A percentile compares a stretch with the other conserved stretches of the same genome.
Evolutionary conservation across 2,888 invertebrate genomes (phyloP).

Genomic region (Aspidiotus rigidus): DNA sequence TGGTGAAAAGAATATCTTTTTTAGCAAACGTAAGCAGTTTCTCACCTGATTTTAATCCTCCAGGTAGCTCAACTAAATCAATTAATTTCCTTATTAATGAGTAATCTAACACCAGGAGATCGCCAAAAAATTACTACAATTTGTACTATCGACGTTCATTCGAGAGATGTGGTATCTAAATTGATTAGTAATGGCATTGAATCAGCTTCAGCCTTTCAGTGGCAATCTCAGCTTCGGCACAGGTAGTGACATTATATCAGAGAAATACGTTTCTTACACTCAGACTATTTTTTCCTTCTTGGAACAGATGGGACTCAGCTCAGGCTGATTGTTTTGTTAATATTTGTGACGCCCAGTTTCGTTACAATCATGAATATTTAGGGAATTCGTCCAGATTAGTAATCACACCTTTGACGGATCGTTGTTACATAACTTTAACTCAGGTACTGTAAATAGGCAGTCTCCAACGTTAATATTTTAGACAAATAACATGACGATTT

Average conservation of each 20-base stretch:
- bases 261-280: too few relatives aligned
- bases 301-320: conserved; percentile 65
- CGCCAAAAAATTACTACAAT: conserved; percentile 95
- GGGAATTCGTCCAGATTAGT: conserved; percentile 89
- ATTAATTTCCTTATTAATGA: conserved; percentile 71
- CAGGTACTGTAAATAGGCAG: conserved; percentile 49
- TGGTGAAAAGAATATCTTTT: too few relatives aligned
- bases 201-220: conserved; percentile 67
- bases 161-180: conserved; percentile 83
- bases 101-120: conserved; percentile 70
- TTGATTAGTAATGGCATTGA: conserved; percentile 76
- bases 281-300: too few relatives aligned
- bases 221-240: conserved; percentile 82
- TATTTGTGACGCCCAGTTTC: conserved; percentile 89
- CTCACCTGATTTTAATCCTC: background rate
- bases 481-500: background rate
- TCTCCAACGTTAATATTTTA: background rate
- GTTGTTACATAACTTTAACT: conserved; percentile 90
- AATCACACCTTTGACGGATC: conserved; percentile 87
- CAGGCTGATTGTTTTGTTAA: conserved; percentile 78
- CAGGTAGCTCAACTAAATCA: conserved; percentile 68
- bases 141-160: conserved; percentile 92
- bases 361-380: conserved; percentile 86
- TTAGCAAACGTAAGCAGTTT: background rate
- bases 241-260: conserved; percentile 41